Evolutionary conservation across 2,888 invertebrate species (phyloP), one percentile per base, ranked within the genome.

Genomic region (Yponomeuta sedellus): DNA sequence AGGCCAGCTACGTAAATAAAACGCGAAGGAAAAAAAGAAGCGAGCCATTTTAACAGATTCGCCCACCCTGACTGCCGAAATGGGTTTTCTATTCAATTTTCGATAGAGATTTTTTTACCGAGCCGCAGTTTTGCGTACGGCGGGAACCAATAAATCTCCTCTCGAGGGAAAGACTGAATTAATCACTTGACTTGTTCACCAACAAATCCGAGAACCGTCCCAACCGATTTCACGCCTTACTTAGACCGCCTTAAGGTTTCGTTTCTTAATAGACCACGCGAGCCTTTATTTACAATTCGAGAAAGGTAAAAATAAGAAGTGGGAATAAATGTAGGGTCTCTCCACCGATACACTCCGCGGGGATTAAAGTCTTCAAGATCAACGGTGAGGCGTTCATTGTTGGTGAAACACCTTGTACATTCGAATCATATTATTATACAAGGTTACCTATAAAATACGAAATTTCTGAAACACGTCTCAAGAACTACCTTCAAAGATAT

Each of bases 21-120:
- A 83, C 80, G 81, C 85, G 85, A 81, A 84, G 82, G 81, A 84
- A 85, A 83, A n/a, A 77, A 77, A 78, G 81, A 81, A 77, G 75
- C 74, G 78, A 78, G 77, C 74, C 78, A 78, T 81, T 83, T 84
- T 85, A 84, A 84, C 85, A 82, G 81, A 83, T 84, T 81, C 85
- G 81, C 78, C 81, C 79, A 75, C 74, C 76, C 77, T 75, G 72
- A 76, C 83, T 80, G 79, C 81, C 78, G 83, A 86, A 89, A 91
- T 91, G 86, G 88, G 82, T 90, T 91, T 90, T 87, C 90, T 89
- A 91, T 91, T 91, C 89, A 91, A 91, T 91, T 90, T 91, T 91
- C 89, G 84, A 90, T 90, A 87, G 87, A 91, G 87, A 89, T 91
- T 90, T 91, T n/a, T 91, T 89, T 90, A 87, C 88, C 84, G 81